phyloP scores from a whole-genome alignment of 2,888 invertebrate species.

The Bimastos eiseni region DNA sequence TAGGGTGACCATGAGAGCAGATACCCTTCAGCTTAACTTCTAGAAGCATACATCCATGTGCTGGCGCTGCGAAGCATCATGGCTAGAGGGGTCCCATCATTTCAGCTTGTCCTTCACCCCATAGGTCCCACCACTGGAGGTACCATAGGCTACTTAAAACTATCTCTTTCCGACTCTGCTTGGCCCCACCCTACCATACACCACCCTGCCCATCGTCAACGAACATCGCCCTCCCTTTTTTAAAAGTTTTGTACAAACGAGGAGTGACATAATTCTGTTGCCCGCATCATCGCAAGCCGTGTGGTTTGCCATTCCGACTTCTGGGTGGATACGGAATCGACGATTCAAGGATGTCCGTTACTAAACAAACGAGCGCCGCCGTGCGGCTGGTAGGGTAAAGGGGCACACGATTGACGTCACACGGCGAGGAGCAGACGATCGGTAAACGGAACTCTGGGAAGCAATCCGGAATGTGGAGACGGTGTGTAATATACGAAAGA shows the following conservation, averaged over 20 bases:
- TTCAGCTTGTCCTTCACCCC: too few relatives aligned
- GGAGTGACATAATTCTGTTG: neutral
- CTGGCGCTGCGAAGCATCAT: too few relatives aligned
- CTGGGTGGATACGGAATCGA: neutral
- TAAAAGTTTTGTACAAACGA: too few relatives aligned
- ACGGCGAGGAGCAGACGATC: neutral
- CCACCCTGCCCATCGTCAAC: too few relatives aligned
- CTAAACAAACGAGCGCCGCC: neutral
- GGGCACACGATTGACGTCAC: neutral
- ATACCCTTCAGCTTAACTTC: too few relatives aligned
- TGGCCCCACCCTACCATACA: neutral
- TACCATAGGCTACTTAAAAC: too few relatives aligned
- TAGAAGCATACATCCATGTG: too few relatives aligned
- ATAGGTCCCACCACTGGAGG: too few relatives aligned
- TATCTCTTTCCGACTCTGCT: too few relatives aligned
- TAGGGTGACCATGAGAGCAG: too few relatives aligned
- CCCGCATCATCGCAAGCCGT: neutral
- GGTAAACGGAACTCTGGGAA: neutral
- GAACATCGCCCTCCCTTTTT: too few relatives aligned
- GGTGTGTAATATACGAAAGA: neutral
- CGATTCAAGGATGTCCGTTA: neutral
- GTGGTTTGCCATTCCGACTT: neutral
- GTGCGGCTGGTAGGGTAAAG: constrained; percentile 6
- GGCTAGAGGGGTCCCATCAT: too few relatives aligned
- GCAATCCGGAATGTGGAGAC: neutral